phyloP scores from a whole-genome alignment of 1,140 invertebrate species.

The Penaeus japonicus region DNA sequence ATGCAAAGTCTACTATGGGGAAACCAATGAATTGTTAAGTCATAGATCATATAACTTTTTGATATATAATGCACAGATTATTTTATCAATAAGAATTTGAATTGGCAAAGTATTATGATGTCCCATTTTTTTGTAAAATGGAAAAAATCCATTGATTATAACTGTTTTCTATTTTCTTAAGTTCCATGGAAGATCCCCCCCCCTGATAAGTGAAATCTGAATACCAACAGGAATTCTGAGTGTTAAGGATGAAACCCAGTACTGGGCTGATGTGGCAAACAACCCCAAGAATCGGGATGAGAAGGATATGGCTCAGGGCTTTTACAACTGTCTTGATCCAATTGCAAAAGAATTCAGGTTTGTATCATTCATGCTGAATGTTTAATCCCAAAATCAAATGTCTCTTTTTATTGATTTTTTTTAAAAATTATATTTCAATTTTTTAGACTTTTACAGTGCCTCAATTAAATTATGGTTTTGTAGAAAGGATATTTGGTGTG shows the following conservation, averaged over 20 bases:
- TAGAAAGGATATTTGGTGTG: no score
- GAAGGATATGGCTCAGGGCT: constrained; percentile 61
- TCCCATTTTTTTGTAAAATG: no score
- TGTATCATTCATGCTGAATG: background rate
- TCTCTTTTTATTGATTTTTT: background rate
- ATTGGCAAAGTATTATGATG: no score
- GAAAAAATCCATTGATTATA: no score
- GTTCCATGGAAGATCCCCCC: background rate
- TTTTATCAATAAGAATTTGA: no score
- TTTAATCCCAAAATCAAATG: background rate
- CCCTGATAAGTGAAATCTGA: background rate
- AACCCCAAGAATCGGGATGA: constrained; percentile 59
- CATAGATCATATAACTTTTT: no score
- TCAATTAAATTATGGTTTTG: no score
- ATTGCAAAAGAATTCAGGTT: constrained; percentile 61
- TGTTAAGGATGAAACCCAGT: constrained; percentile 68
- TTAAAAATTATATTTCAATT: background rate
- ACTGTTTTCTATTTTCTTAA: background rate
- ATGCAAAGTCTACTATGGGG: no score
- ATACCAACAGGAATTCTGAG: constrained; percentile 65
- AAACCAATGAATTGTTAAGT: no score
- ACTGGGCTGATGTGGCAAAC: constrained; percentile 66
- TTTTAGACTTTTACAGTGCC: no score
- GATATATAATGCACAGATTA: no score
- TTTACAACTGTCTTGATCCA: constrained; percentile 61